Evolutionary conservation across 2,888 invertebrate genomes (phyloP), one percentile per base, ranked within the genome.

Genomic region (Anorthoa munda): DNA sequence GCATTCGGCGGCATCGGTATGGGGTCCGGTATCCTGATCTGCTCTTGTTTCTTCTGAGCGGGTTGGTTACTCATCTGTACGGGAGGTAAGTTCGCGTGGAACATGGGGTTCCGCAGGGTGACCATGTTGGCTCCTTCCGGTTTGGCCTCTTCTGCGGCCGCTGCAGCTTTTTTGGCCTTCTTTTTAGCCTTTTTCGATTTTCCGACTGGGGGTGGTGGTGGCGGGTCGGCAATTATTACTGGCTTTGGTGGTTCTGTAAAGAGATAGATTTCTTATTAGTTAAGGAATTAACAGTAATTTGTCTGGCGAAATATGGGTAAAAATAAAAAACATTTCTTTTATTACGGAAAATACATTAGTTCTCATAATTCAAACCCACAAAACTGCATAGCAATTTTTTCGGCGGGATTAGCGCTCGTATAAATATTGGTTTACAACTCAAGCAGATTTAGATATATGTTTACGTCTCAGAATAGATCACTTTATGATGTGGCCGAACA

Each of bases 91-190:
- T 97, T 96, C 0, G 97, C 97, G 55, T 97, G 97, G 93, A 98
- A 98, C 95, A 98, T 98, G 0, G 98, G 98, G 93, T 98, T 98
- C 23, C 98, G 97, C 7, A 98, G 96, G 0, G 98, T 98, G 65
- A 98, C 98, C 97, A 98, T 98, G 83, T 97, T 97, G 72, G 97
- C 95, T 0, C 95, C 94, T 1, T 95, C 94, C 0, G 90, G 87
- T 59, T 94, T 93, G 12, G 86, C 56, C 5, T 93, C 92, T 26
- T 88, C 90, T 84, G 95, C 88, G 78, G 92, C 90, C 77, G 96
- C 90, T 26, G 96, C 96, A 0, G 95, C 94, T 50, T 97, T 94
- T 73, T 94, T 95, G 0, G 93, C 92, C 60, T 95, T 95, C 84
- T 97, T 97, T 79, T 96, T 97, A 5, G 94, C 93, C 65, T 96